phyloP scores from a whole-genome alignment of 1,140 invertebrate species.

The Xylocopa sonorina region DNA sequence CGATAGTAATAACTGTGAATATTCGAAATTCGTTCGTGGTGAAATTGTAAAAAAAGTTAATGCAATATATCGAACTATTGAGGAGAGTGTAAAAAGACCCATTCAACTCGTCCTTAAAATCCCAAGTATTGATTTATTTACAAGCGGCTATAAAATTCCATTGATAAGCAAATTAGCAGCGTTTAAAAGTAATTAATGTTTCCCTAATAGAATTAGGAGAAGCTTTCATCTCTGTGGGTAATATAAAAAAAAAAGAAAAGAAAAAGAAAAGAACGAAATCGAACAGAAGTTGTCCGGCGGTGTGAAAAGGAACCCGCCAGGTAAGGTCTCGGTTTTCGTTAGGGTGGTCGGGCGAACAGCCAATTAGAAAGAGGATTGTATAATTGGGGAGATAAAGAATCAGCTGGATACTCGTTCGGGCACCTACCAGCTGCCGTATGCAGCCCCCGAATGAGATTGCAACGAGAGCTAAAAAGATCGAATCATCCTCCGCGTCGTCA shows the following conservation, averaged over 20 bases:
- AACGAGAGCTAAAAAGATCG: constrained; percentile 21
- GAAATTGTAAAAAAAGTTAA: too few species aligned
- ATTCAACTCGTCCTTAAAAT: too few species aligned
- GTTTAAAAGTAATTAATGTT: too few species aligned
- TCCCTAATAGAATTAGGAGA: too few species aligned
- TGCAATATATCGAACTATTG: too few species aligned
- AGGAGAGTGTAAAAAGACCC: too few species aligned
- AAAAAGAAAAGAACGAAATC: neutral
- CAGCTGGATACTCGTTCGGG: constrained; percentile 59
- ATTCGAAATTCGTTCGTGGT: too few species aligned
- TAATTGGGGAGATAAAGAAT: constrained; percentile 70
- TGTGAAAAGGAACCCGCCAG: constrained; percentile 58
- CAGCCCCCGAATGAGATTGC: constrained; percentile 23
- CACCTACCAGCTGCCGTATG: constrained; percentile 66
- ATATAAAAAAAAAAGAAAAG: neutral
- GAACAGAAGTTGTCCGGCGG: constrained; percentile 42
- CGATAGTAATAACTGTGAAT: too few species aligned
- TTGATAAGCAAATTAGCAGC: too few species aligned
- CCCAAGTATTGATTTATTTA: too few species aligned
- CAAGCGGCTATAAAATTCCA: too few species aligned
- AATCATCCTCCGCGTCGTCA: constrained; percentile 35
- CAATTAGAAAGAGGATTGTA: constrained; percentile 70
- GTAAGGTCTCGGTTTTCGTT: constrained; percentile 55
- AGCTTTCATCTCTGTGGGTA: too few species aligned
- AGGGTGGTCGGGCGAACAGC: constrained; percentile 57